Evolutionary conservation across 2,888 invertebrate species (phyloP).

Genomic region (Parelbella ahira): DNA sequence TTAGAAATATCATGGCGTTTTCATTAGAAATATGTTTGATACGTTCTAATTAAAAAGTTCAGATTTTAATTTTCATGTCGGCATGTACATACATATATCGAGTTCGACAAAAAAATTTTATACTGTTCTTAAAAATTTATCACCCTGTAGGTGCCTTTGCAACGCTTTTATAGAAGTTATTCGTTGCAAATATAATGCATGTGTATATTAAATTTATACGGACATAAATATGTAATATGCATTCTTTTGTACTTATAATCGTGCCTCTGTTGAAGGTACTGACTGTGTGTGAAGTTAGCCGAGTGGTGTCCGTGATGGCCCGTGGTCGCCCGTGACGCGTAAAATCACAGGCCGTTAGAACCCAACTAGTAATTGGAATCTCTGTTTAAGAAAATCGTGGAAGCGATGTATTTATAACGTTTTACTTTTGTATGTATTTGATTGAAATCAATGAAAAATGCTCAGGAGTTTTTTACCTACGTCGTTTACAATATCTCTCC

Average conservation of each 20-base stretch:
- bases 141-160: conserved; percentile 16
- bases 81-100: too few relatives aligned
- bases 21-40: too few relatives aligned
- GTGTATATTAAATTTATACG: not conserved
- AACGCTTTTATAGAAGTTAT: conserved; percentile 17
- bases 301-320: too few relatives aligned
- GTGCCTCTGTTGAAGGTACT: too few relatives aligned
- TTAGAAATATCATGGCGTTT: too few relatives aligned
- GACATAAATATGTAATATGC: too few relatives aligned
- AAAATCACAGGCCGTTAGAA: too few relatives aligned
- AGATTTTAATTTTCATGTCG: too few relatives aligned
- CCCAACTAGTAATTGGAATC: conserved; percentile 3
- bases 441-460: conserved; percentile 13
- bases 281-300: too few relatives aligned
- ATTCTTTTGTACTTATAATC: not conserved
- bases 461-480: conserved; percentile 17
- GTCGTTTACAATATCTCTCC: conserved; percentile 11
- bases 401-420: conserved; percentile 3
- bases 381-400: not conserved
- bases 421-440: conserved; percentile 4
- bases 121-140: conserved; percentile 1
- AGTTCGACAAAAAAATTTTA: not conserved
- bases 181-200: conserved; percentile 5
- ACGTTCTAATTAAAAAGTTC: too few relatives aligned
- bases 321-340: too few relatives aligned